These are phyloP conservation scores for Melanotaenia nigrans DNA, from an alignment of 2,797 vertebrate species.

Conservation along the genomic window DNA sequence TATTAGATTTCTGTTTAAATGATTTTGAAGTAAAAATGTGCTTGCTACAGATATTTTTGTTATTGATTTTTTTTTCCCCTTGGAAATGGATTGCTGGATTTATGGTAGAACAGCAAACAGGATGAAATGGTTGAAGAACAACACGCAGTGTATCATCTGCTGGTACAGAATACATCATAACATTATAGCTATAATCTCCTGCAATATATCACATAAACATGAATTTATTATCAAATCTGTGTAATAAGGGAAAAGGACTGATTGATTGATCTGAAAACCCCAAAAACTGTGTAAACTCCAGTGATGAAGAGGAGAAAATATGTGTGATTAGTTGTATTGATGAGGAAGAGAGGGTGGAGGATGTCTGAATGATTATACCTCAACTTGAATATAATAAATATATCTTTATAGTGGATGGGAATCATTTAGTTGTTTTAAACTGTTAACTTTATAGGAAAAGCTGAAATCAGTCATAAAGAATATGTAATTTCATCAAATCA, in stretches of 20 bases:
- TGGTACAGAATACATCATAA: too few relatives aligned
- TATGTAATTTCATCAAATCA: slow-evolving; percentile 5
- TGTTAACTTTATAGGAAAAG: background rate
- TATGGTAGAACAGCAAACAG: too few relatives aligned
- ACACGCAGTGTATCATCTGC: too few relatives aligned
- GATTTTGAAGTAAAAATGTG: too few relatives aligned
- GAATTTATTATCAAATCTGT: too few relatives aligned
- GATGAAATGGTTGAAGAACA: too few relatives aligned
- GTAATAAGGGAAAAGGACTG: too few relatives aligned
- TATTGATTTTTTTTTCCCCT: too few relatives aligned
- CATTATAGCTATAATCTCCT: too few relatives aligned
- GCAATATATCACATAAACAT: background rate
- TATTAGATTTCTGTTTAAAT: background rate
- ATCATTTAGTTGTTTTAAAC: background rate
- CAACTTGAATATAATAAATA: background rate
- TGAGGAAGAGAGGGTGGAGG: background rate
- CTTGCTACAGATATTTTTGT: too few relatives aligned
- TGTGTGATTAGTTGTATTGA: background rate
- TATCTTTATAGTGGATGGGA: background rate
- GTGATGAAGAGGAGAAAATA: background rate
- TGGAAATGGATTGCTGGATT: too few relatives aligned
- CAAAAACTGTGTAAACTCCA: background rate
- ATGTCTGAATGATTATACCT: background rate
- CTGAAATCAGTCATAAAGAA: slow-evolving; percentile 1
- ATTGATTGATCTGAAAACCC: too few relatives aligned